Evolutionary conservation across 2,888 invertebrate genomes (phyloP).

Genomic region (Eumerus sabulonum): DNA sequence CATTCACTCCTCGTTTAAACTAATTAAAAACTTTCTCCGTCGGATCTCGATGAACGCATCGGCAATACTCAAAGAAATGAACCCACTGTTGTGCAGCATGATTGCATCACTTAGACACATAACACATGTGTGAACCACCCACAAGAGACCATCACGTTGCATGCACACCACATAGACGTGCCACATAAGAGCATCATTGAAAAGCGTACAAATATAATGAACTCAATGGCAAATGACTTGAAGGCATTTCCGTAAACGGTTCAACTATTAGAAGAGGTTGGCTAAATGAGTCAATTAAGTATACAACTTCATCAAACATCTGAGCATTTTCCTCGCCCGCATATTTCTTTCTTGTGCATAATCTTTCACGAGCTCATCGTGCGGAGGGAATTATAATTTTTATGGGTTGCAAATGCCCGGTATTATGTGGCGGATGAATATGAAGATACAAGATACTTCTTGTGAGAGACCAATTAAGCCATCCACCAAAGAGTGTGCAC

Average conservation of each 20-base stretch:
- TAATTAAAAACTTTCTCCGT: not conserved
- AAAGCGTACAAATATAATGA: conserved; percentile 52
- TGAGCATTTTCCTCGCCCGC: conserved; percentile 1
- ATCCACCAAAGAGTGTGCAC: not conserved
- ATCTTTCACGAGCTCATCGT: too few species aligned
- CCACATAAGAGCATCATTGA: conserved; percentile 42
- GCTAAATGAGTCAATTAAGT: conserved; percentile 60
- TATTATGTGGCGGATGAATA: not conserved
- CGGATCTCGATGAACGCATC: conserved; percentile 9
- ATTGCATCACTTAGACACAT: conserved; percentile 3
- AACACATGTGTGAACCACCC: conserved; percentile 17
- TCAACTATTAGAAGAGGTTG: conserved; percentile 50
- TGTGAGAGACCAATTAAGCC: conserved; percentile 28
- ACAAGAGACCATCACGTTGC: conserved; percentile 8
- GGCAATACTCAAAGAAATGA: conserved; percentile 27
- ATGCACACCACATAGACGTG: not conserved
- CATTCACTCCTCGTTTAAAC: not conserved
- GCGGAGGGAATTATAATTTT: conserved; percentile 37
- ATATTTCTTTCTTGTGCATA: not conserved
- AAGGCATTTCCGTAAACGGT: conserved; percentile 54
- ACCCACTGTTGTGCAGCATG: not conserved
- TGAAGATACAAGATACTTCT: too few species aligned
- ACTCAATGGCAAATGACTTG: conserved; percentile 35
- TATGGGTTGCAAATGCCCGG: conserved; percentile 1
- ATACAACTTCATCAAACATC: conserved; percentile 10